phyloP scores from a whole-genome alignment of 2,888 invertebrate species.

The Serrognathus titanus region DNA sequence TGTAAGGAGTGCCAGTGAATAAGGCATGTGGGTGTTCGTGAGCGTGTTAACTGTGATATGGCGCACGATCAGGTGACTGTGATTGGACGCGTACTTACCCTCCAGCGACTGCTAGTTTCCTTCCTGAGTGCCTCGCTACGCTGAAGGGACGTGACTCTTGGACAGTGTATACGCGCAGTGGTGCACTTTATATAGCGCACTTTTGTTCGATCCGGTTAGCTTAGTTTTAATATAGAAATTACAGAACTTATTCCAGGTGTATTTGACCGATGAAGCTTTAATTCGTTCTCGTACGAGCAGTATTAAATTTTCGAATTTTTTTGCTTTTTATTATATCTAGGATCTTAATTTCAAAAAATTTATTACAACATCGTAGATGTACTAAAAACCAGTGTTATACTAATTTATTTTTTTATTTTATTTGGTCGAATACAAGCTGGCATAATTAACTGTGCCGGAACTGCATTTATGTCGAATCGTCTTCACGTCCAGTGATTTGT shows the following conservation, averaged over 20 bases:
- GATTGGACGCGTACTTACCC: slow-evolving; percentile 49
- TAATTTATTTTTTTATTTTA: slow-evolving; percentile 14
- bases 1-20: background rate
- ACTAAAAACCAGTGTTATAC: background rate
- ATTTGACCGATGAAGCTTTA: slow-evolving; percentile 6
- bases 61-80: slow-evolving; percentile 51
- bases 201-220: slow-evolving; percentile 43
- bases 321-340: background rate
- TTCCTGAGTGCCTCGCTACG: slow-evolving; percentile 50
- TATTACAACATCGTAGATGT: background rate
- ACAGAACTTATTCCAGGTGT: slow-evolving; percentile 1
- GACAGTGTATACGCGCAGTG: slow-evolving; percentile 39
- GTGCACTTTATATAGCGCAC: slow-evolving; percentile 33
- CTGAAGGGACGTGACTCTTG: slow-evolving; percentile 46
- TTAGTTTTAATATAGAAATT: slow-evolving; percentile 41
- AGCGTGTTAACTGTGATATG: slow-evolving; percentile 51
- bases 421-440: slow-evolving; percentile 27
- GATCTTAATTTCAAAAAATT: background rate
- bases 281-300: background rate
- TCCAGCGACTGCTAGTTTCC: slow-evolving; percentile 50
- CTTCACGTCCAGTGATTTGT: slow-evolving; percentile 49
- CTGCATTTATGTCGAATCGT: slow-evolving; percentile 44
- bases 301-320: background rate
- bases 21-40: slow-evolving; percentile 40
- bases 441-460: slow-evolving; percentile 38